Percentiles rank a stretch among this genome's conserved stretches.
Conservation (phyloP, 2,797 vertebrate species). For the Morelia viridis region DNA sequence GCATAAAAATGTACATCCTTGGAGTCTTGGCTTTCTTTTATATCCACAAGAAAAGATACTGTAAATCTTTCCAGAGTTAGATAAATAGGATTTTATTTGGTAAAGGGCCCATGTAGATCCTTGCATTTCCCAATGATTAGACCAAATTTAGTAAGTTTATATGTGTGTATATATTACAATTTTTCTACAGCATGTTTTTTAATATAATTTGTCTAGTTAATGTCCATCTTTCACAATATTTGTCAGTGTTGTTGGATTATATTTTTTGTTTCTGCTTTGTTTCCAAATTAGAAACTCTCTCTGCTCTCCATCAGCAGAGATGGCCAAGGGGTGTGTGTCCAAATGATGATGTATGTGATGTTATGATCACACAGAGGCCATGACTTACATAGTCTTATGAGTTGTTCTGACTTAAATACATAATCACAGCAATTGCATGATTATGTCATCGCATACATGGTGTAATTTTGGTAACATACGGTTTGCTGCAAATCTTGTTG, state of each 20-base stretch:
- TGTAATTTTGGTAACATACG: background rate
- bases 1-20: background rate
- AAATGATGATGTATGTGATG: background rate
- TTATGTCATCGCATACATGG: background rate
- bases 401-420: background rate
- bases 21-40: background rate
- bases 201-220: background rate
- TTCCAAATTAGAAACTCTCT: background rate
- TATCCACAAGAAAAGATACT: background rate
- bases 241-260: background rate
- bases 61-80: background rate
- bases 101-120: background rate
- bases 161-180: background rate
- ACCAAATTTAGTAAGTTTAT: background rate
- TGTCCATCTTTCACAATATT: background rate
- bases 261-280: constrained; percentile 3
- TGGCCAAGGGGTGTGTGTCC: background rate
- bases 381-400: background rate
- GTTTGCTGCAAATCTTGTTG: background rate
- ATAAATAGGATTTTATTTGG: background rate
- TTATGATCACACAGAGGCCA: background rate
- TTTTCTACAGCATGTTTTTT: background rate
- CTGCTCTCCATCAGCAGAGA: background rate
- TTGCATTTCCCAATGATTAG: background rate
- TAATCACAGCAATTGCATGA: background rate